Percentiles rank a stretch among this genome's conserved stretches.
Conservation (phyloP, 30 jellyfish, hydroid and myxozoan species). For the Aurelia aurita complex sp. Pacific region DNA sequence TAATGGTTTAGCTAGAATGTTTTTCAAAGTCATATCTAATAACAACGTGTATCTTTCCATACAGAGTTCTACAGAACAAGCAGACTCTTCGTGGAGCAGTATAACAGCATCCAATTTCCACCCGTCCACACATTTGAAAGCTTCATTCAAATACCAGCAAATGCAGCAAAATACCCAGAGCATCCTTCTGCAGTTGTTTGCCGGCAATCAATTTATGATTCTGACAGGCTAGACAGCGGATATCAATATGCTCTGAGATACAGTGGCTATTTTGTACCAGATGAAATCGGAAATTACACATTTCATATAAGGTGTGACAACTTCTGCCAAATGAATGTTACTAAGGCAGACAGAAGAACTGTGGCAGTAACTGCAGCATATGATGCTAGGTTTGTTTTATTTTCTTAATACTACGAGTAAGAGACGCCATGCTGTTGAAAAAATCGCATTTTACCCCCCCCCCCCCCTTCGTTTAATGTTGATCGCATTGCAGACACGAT, state of each 20-base stretch:
- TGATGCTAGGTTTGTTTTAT: neutral
- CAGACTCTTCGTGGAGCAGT: slow-evolving; percentile 1
- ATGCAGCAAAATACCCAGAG: neutral
- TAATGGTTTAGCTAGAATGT: neutral
- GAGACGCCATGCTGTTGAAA: no score
- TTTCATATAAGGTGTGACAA: neutral
- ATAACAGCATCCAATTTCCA: neutral
- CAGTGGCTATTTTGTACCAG: slow-evolving; percentile 12
- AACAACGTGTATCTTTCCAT: neutral
- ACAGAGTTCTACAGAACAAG: slow-evolving; percentile 5
- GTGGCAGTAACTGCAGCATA: neutral
- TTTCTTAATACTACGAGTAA: neutral
- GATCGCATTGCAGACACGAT: no score
- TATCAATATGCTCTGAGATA: slow-evolving; percentile 13
- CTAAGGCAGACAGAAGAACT: neutral
- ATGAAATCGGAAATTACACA: slow-evolving; percentile 3
- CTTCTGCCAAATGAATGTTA: slow-evolving; percentile 4
- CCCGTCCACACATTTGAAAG: neutral
- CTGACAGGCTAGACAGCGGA: neutral
- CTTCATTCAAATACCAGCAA: neutral
- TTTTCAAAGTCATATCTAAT: neutral
- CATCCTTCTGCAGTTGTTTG: slow-evolving; percentile 1
- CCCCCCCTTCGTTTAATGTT: no score
- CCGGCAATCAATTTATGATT: slow-evolving; percentile 7
- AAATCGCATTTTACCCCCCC: no score